Base-by-base conservation (phyloP, 2,113 vertebrate genomes). In the Aythya baeri region DNA sequence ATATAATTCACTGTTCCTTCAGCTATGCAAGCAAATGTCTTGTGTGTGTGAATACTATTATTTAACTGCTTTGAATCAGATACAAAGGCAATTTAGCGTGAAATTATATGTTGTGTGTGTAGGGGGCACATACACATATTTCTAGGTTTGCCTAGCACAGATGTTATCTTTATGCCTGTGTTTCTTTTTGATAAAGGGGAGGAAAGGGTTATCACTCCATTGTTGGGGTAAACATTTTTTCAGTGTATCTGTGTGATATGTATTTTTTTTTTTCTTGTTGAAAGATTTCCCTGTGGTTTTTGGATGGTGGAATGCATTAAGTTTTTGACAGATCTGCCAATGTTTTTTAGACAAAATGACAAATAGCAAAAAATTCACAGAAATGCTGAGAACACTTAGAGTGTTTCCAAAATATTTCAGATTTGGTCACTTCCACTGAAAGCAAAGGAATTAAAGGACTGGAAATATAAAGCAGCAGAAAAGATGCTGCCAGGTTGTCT, bases 21-120 rank as follows among this genome's bases (percentile, higher is more conserved):
- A 91, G 38, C 59, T 84, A 58, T 88, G 68, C 50, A 74, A 84
- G 66, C 11, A 90, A 93, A 85, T 55, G 29, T 25, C 26, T 79
- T 84, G 93, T 84, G 50, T 66, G 17, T 17, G 4, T 55, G 75
- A 86, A 75, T 93, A 52, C 9, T 55, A 16, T 83, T 93, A 83
- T 86, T 90, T 71, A 86, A 91, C 46, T 80, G 41, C 49, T 84
- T n/a, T 62, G 25, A 73, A 77, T 80, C 77, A 87, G 89, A 89
- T 81, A 86, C 15, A 86, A 71, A 84, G 67, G 41, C 46, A 86
- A 62, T 90, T 94, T 79, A 82, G 34, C 41, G 55, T 85, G 55
- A 91, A 93, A 80, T 91, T 59, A 38, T 79, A n/a, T 66, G 36
- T 38, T 41, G 4, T 9, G 8, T 3, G 17, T 31, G 41, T 46